Evolutionary conservation across 2,113 vertebrate genomes (phyloP).

Genomic region (Pollimyrus isidori): DNA sequence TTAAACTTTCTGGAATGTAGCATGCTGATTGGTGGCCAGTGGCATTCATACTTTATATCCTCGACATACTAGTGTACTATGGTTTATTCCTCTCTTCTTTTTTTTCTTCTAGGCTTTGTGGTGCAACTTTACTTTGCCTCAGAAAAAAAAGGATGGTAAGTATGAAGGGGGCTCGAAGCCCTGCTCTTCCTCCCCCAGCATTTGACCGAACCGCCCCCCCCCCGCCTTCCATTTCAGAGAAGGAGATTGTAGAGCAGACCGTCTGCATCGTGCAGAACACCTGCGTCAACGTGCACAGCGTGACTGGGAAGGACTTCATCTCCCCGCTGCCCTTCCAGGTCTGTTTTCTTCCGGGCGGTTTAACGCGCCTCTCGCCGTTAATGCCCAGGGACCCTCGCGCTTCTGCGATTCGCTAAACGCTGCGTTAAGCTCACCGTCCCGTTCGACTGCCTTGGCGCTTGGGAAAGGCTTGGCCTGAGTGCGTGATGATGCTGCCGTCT

Average conservation of each 20-base stretch:
- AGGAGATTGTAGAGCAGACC: conserved; percentile 57
- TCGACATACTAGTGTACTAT: not conserved
- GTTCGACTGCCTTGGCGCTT: not conserved
- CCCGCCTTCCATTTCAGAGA: conserved; percentile 36
- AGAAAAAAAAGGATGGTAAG: conserved; percentile 70
- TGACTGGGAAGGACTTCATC: conserved; percentile 90
- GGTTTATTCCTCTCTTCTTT: not conserved
- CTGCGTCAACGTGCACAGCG: conserved; percentile 86
- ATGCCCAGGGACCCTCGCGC: not conserved
- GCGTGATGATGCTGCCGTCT: not conserved
- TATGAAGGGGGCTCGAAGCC: not conserved
- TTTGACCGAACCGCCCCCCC: not conserved
- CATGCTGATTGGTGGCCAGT: not conserved
- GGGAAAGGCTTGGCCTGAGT: not conserved
- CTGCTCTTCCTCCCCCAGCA: no score
- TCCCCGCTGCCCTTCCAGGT: conserved; percentile 94
- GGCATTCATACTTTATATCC: not conserved
- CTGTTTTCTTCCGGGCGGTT: not conserved
- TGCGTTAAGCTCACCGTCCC: not conserved
- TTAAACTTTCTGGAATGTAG: not conserved
- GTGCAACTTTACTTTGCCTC: conserved; percentile 84
- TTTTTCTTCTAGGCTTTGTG: conserved; percentile 78
- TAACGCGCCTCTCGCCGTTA: not conserved
- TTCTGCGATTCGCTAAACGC: not conserved
- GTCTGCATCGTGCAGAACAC: conserved; percentile 90